phyloP scores from a whole-genome alignment of 2,888 invertebrate species.

The Diogma glabrata region DNA sequence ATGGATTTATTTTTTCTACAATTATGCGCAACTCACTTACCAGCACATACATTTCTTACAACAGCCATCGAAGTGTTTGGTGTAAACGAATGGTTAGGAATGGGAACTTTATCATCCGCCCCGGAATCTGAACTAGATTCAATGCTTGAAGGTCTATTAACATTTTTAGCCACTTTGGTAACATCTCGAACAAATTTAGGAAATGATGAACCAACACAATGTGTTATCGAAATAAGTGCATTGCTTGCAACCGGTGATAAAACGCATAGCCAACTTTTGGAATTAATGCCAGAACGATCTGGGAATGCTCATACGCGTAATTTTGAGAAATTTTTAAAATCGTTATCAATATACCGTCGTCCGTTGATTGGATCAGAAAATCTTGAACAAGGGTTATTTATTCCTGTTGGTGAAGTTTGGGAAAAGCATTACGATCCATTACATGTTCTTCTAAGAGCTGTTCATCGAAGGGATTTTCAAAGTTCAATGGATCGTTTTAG shows the following conservation, averaged over 20 bases:
- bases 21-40: conserved; percentile 80
- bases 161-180: conserved; percentile 79
- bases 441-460: conserved; percentile 80
- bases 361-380: conserved; percentile 60
- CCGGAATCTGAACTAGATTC: conserved; percentile 76
- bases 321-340: conserved; percentile 74
- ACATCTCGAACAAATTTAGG: conserved; percentile 74
- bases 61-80: conserved; percentile 88
- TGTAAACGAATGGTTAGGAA: conserved; percentile 73
- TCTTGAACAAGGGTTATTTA: conserved; percentile 83
- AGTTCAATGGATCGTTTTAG: conserved; percentile 88
- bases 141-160: conserved; percentile 88
- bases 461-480: conserved; percentile 87
- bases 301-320: conserved; percentile 83
- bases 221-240: conserved; percentile 85
- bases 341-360: conserved; percentile 75
- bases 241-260: conserved; percentile 87
- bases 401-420: conserved; percentile 81
- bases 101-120: conserved; percentile 54
- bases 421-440: conserved; percentile 87
- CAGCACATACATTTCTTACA: conserved; percentile 72
- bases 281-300: conserved; percentile 90
- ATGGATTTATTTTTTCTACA: conserved; percentile 93
- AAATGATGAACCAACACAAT: conserved; percentile 52
- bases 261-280: conserved; percentile 90